Conservation (phyloP, 2,113 vertebrate species). For the Strigops habroptila region DNA sequence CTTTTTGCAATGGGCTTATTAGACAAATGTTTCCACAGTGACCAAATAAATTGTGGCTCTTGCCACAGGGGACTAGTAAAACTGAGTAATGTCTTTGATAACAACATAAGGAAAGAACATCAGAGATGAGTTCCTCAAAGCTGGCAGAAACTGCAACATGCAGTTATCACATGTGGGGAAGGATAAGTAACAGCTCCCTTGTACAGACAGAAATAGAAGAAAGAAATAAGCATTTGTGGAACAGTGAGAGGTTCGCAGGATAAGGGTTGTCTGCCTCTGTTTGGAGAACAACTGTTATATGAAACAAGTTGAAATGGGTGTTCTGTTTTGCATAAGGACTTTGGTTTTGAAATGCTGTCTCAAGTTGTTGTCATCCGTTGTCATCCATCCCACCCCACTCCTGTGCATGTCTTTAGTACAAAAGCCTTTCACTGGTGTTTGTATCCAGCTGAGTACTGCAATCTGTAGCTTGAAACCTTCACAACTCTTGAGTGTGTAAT, state of each 20-base stretch:
- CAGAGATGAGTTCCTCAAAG: neutral
- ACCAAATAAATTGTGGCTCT: neutral
- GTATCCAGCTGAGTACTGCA: neutral
- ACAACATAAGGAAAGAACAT: neutral
- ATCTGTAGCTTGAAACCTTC: neutral
- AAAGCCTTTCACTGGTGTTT: neutral
- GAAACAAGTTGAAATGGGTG: neutral
- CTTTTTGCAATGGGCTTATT: neutral
- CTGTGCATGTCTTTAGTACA: neutral
- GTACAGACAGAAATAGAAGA: neutral
- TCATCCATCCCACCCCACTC: rapidly evolving
- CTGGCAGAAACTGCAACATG: neutral
- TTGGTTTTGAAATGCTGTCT: neutral
- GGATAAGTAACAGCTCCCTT: neutral
- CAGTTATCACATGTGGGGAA: neutral
- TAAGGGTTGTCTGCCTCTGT: neutral
- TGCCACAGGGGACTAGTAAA: neutral
- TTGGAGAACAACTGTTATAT: neutral
- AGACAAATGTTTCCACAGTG: neutral
- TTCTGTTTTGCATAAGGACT: neutral
- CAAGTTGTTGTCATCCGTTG: neutral
- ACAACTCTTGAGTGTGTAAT: neutral
- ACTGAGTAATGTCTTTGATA: neutral
- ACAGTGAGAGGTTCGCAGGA: neutral
- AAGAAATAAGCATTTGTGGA: neutral